These are phyloP conservation scores for Polypedilum pembai DNA, from an alignment of 1,140 invertebrate genomes.

Conservation along the genomic window DNA sequence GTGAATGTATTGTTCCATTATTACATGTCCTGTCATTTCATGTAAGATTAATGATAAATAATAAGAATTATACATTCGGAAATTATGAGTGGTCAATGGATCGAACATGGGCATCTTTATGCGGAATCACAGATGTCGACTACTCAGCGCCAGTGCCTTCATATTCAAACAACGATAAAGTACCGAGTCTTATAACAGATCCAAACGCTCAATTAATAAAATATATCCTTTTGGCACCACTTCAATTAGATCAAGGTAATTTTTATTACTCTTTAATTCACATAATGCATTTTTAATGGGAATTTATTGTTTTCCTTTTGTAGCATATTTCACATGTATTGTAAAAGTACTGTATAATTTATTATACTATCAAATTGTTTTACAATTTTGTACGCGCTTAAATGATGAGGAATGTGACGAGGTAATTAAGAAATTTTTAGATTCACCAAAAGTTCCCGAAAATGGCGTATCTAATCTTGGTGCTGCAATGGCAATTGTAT, in stretches of 20 bases:
- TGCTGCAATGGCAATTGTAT: constrained; percentile 39
- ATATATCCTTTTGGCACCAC: constrained; percentile 73
- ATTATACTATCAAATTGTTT: constrained; percentile 77
- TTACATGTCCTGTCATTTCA: constrained; percentile 81
- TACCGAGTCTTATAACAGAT: constrained; percentile 63
- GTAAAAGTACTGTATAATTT: constrained; percentile 82
- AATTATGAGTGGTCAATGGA: constrained; percentile 52
- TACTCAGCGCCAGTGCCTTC: constrained; percentile 37
- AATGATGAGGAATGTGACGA: constrained; percentile 46
- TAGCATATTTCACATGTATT: constrained; percentile 79
- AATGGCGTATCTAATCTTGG: constrained; percentile 36
- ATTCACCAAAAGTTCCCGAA: neutral
- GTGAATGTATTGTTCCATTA: constrained; percentile 84
- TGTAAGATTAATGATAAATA: constrained; percentile 56
- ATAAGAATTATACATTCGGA: neutral
- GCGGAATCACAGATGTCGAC: constrained; percentile 42
- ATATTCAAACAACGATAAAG: constrained; percentile 39
- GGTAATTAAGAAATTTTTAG: constrained; percentile 36
- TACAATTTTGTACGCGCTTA: constrained; percentile 54
- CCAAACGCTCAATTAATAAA: constrained; percentile 76
- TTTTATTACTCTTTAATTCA: constrained; percentile 32
- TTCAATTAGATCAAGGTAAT: constrained; percentile 78
- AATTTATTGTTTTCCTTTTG: constrained; percentile 38
- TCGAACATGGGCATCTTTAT: constrained; percentile 56
- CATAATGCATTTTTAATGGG: constrained; percentile 17